A percentile compares a stretch with the other conserved stretches of the same genome.
phyloP scores from a whole-genome alignment of 2,888 invertebrate species.

The Ctena decussata region DNA sequence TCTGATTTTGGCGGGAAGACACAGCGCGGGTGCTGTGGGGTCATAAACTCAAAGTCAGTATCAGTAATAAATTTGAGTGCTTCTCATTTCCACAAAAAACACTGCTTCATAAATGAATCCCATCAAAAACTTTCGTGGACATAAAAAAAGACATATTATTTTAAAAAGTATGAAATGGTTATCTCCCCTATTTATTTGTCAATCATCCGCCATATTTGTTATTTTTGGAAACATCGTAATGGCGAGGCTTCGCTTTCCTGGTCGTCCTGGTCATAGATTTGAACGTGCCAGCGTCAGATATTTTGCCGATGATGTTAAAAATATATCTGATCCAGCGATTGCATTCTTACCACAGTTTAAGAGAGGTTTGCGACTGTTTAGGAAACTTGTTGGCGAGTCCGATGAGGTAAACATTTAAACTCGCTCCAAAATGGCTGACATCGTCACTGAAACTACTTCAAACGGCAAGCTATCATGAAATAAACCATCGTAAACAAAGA shows the following conservation, averaged over 20 bases:
- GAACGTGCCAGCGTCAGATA: conserved; percentile 81
- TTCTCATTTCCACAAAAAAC: too few species aligned
- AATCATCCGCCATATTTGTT: conserved; percentile 17
- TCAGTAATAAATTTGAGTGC: too few species aligned
- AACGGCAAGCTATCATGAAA: too few species aligned
- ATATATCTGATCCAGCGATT: conserved; percentile 80
- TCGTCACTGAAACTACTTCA: conserved; percentile 51
- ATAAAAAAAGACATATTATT: too few species aligned
- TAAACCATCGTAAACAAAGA: too few species aligned
- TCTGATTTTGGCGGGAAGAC: too few species aligned
- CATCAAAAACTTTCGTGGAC: too few species aligned
- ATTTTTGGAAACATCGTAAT: conserved; percentile 78
- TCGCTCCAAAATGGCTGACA: conserved; percentile 81
- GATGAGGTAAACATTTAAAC: conserved; percentile 82
- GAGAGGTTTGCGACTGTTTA: conserved; percentile 80
- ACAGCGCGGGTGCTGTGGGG: too few species aligned
- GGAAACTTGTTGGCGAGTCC: conserved; percentile 84
- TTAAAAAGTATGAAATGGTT: too few species aligned
- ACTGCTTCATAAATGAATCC: too few species aligned
- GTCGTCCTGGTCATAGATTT: conserved; percentile 86
- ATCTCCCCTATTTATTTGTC: neutral
- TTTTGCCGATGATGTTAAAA: conserved; percentile 82
- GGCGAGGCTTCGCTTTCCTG: conserved; percentile 86
- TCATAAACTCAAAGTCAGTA: too few species aligned
- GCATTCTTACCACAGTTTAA: conserved; percentile 83